phyloP scores from a whole-genome alignment of 2,113 vertebrate genomes.

The Dunckerocampus dactyliophorus region DNA sequence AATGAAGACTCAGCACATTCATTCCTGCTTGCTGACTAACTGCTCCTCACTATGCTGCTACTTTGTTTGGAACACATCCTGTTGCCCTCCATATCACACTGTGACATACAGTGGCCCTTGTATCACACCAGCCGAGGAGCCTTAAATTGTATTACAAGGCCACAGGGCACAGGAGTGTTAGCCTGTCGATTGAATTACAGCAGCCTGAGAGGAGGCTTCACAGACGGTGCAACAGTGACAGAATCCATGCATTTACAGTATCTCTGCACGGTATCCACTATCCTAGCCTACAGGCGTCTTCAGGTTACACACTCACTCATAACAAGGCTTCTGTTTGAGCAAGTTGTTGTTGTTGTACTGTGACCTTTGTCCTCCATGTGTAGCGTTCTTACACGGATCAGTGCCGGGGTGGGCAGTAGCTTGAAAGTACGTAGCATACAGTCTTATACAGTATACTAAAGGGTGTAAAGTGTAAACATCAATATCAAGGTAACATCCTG shows the following conservation, averaged over 20 bases:
- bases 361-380: slow-evolving; percentile 9
- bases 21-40: background rate
- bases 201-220: slow-evolving; percentile 1
- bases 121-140: slow-evolving; percentile 5
- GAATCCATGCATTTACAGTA: background rate
- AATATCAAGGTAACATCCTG: slow-evolving; percentile 38
- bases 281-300: background rate
- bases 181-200: slow-evolving; percentile 27
- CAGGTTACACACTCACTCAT: slow-evolving; percentile 1
- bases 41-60: background rate
- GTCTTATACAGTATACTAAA: background rate
- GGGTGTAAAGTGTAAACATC: slow-evolving; percentile 23
- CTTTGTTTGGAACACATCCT: background rate
- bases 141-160: slow-evolving; percentile 32
- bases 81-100: background rate
- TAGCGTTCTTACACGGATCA: background rate
- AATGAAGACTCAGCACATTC: background rate
- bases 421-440: background rate
- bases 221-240: background rate
- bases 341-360: background rate
- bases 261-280: background rate
- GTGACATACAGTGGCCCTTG: slow-evolving; percentile 1
- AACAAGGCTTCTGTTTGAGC: background rate
- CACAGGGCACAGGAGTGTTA: slow-evolving; percentile 6
- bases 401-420: background rate